Evolutionary conservation across 2,113 vertebrate species (phyloP), one percentile per base, ranked within the genome.

Genomic region (Choloepus hoffmanni): DNA sequence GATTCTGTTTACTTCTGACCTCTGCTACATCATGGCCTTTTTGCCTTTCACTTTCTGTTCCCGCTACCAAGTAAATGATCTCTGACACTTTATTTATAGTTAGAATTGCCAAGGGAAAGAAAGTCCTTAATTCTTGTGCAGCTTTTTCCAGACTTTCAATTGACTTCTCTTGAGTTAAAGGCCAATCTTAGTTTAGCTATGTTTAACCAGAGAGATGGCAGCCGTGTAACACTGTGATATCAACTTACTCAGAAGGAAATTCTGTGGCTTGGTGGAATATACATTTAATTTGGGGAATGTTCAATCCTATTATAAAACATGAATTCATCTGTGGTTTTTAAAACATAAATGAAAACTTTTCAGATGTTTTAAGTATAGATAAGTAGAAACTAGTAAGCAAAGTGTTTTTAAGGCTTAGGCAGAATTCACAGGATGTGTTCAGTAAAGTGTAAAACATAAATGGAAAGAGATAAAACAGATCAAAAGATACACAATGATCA

Each of bases 81-180:
- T 65, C 70, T 92, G 67, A 33, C 50, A 68, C 6, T 89, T 85
- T 85, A 95, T 60, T 76, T 65, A 82, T 36, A 89, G 74, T 72
- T 84, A n/a, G 43, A 16, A n/a, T 55, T 82, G 36, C 67, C 30
- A 89, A 63, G 36, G 63, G n/a, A 94, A 16, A 63, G 73, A 76
- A 82, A 68, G 13, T 23, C 12, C 12, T 3, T 74, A 84, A 78
- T 60, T 62, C 40, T 74, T 68, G 9, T 23, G 16, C n/a, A 85
- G 58, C 19, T 50, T 85, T 89, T 82, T 77, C 24, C 53, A 58
- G n/a, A 24, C 24, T 77, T 55, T 63, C 55, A 65, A 67, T 26
- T 15, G 24, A 58, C 74, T 30, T 1, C 36, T 85, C 15, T 45
- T 62, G 28, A 82, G 43, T 73, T 74, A 53, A 3, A 85, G 53